Conservation (phyloP, 2,888 invertebrate species). For the Lamellibrachia satsuma region DNA sequence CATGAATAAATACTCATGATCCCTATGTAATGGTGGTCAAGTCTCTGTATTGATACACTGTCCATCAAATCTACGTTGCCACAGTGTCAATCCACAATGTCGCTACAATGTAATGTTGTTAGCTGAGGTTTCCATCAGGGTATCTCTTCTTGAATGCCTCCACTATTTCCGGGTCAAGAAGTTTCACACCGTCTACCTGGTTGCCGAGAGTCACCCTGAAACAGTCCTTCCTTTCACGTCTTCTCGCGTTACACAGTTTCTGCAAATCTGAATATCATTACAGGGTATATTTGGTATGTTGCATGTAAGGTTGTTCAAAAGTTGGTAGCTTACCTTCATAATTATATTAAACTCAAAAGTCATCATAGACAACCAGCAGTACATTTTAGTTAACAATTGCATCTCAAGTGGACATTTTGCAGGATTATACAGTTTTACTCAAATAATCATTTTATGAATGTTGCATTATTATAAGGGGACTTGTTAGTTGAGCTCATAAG, state of each 20-base stretch:
- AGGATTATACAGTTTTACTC: no score
- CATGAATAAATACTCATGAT: neutral
- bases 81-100: neutral
- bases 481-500: no score
- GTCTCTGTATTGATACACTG: neutral
- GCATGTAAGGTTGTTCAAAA: neutral
- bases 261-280: neutral
- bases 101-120: slow-evolving; percentile 67
- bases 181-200: slow-evolving; percentile 92
- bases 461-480: no score
- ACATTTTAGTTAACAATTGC: no score
- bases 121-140: slow-evolving; percentile 73
- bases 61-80: neutral
- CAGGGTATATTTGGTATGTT: neutral
- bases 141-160: slow-evolving; percentile 87
- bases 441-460: no score
- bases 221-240: slow-evolving; percentile 1
- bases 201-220: slow-evolving; percentile 84
- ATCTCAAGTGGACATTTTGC: no score
- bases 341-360: neutral
- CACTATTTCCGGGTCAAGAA: slow-evolving; percentile 91
- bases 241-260: neutral
- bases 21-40: no score
- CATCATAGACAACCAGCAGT: neutral
- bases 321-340: neutral